Base-by-base conservation (phyloP, 1,140 invertebrate genomes). In the Drosophila rhopaloa region DNA sequence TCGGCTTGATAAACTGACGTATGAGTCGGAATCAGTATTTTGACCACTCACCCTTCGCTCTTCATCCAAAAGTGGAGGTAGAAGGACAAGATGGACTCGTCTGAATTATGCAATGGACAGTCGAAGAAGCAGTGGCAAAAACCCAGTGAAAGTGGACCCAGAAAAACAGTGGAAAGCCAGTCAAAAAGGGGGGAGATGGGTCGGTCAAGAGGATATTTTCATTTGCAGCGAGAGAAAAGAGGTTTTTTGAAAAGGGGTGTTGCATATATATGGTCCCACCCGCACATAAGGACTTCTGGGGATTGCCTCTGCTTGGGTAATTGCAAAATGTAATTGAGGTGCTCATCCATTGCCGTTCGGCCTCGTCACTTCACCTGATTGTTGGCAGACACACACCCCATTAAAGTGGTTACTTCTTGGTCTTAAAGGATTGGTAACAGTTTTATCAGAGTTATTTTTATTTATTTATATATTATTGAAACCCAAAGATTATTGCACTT, bases 301-400 rank as follows among this genome's bases (percentile, higher is more conserved):
- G 10, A 60, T 43, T 38, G 44, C 46, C 27, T 19, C 58, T 43
- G 27, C 29, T 41, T 35, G 32, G 66, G 60, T 76, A 76, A 76
- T 76, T 76, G 72, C 61, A 43, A 76, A 76, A 67, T 76, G 61
- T 66, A 76, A 76, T 76, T 76, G 73, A 76, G 62, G 73, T 76
- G 61, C 72, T 67, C 41, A 38, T 13, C 38, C 37, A 65, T 48
- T 43, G 54, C 38, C 43, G 43, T 47, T 29, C 50, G 43, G 56
- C 24, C 43, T 50, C 58, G 51, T 74, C 68, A 75, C 50, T 73
- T 73, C 37, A 40, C 8, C 51, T 40, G 53, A 71, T 71, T 70
- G 67, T 48, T 47, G 19, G 27, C 43, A 71, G 67, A 27, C 37
- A 40, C 65, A 55, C 37, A 40, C 51, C 46, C 27, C 29, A 50